Base-by-base conservation (phyloP, 2,113 vertebrate genomes). In the Myodes glareolus region DNA sequence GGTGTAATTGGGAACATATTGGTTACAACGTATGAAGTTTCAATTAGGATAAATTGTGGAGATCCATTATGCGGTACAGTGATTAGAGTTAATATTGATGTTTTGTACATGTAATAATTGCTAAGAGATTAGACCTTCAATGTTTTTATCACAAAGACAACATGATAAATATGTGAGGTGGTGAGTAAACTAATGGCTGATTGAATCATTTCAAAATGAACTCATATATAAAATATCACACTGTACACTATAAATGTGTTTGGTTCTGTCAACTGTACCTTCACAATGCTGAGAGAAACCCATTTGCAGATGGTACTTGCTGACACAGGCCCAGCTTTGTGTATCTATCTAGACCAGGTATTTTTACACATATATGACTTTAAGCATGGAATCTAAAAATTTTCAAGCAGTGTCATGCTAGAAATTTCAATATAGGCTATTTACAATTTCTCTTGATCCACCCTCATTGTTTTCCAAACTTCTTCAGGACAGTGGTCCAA, bases 61-160 rank as follows among this genome's bases (percentile, higher is more conserved):
- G 52, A 45, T 80, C 13, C 42, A 29, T 36, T 85, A 39, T 33
- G 29, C 36, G 58, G 42, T 16, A 70, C 47, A 17, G 47, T 47
- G 27, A 76, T 58, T 85, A 61, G 13, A 68, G 14, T 85, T 90
- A 86, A 70, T 90, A 90, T 36, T 52, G 77, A 90, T 42, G 50
- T 80, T 52, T 72, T 80, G 11, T n/a, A 45, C 33, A 72, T n/a
- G 33, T 90, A 45, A 90, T 72, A 85, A 96, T 52, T 96, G 42
- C 78, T 50, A 75, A 39, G 78, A 93, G 70, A 72, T 85, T 72
- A 72, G 52, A 70, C 39, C 31, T 36, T 77, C 68, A 85, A 86
- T 78, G 39, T 77, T 90, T 78, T 61, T 45, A 78, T 19, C 63
- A 70, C 25, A 55, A 61, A 89, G 45, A 52, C 45, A 84, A 61